Evolutionary conservation across 2,797 vertebrate species (phyloP).

Genomic region (Ceryle rudis): DNA sequence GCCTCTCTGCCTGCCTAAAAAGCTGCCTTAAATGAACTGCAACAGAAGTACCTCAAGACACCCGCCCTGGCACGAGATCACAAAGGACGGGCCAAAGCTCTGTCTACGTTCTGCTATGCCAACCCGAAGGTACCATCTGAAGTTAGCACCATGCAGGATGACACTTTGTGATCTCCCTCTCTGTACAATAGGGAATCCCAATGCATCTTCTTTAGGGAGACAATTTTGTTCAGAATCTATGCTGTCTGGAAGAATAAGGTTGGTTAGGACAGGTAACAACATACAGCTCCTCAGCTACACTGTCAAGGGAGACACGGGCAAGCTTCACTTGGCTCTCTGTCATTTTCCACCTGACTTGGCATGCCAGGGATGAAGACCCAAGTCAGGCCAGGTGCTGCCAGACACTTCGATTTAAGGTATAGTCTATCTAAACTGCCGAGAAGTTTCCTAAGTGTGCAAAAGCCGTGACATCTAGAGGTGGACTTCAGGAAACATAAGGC

Average conservation of each 20-base stretch:
- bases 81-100: background rate
- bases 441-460: background rate
- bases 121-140: background rate
- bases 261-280: background rate
- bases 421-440: background rate
- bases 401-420: background rate
- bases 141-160: background rate
- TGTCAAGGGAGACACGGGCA: background rate
- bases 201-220: background rate
- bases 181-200: background rate
- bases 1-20: background rate
- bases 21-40: background rate
- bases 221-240: background rate
- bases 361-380: background rate
- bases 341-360: background rate
- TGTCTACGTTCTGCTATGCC: background rate
- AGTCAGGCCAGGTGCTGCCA: background rate
- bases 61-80: background rate
- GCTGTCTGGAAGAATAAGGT: background rate
- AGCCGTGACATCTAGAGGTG: background rate
- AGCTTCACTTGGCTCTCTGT: background rate
- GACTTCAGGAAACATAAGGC: background rate
- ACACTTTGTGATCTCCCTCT: background rate
- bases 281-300: background rate
- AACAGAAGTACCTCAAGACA: background rate